A percentile compares a stretch with the other conserved stretches of the same genome.
Evolutionary conservation across 2,113 vertebrate genomes (phyloP).

Genomic region (Corythornis cristatus): DNA sequence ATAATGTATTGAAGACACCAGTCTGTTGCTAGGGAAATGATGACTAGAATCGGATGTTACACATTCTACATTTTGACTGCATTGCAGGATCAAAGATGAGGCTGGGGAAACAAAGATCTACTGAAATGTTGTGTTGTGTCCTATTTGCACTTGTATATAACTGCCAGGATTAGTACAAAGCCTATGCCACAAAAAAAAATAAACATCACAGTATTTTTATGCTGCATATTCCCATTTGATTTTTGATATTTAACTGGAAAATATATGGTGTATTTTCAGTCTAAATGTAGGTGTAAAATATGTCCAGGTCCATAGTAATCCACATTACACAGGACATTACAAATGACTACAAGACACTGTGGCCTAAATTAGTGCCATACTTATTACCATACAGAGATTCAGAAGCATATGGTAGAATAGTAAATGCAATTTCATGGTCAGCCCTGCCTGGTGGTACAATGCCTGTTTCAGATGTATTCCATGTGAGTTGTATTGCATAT

Average conservation of each 20-base stretch:
- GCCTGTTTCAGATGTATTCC: neutral
- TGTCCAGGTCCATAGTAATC: neutral
- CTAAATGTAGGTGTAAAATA: neutral
- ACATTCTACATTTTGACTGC: constrained; percentile 43
- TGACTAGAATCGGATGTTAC: constrained; percentile 45
- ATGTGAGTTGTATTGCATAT: neutral
- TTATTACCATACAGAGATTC: neutral
- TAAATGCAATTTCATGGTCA: neutral
- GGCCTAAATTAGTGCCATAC: neutral
- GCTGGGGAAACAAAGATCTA: neutral
- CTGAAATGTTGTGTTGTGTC: neutral
- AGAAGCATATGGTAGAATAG: neutral
- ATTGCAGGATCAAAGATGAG: constrained; percentile 49
- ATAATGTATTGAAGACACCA: constrained; percentile 27
- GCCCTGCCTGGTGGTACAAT: neutral
- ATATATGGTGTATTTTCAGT: neutral
- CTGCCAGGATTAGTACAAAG: neutral
- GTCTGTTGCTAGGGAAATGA: constrained; percentile 64
- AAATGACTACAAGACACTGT: neutral
- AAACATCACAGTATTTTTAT: neutral
- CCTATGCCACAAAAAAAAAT: neutral
- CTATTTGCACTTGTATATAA: neutral
- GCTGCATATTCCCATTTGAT: neutral
- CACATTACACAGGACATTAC: neutral
- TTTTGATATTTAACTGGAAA: neutral